phyloP scores from a whole-genome alignment of 1,140 invertebrate species.

The Heliconius congener region DNA sequence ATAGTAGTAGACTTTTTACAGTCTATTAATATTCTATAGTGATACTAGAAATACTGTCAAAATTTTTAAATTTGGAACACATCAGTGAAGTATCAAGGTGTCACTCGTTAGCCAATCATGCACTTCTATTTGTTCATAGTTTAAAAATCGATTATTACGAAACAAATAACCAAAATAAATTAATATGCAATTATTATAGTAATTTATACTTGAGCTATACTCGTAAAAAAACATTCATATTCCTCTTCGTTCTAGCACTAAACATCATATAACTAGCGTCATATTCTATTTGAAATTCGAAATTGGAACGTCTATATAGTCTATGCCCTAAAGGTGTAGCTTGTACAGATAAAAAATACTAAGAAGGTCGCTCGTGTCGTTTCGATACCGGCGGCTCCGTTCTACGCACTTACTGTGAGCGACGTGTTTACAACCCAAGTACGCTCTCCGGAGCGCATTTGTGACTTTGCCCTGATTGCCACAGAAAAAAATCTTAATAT shows the following conservation, averaged over 20 bases:
- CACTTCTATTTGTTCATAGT: constrained; percentile 28
- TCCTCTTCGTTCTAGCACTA: constrained; percentile 20
- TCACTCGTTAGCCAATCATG: constrained; percentile 34
- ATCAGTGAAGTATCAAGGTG: constrained; percentile 26
- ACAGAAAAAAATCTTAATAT: constrained; percentile 46
- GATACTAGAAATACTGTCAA: not conserved
- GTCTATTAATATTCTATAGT: constrained; percentile 18
- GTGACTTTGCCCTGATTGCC: constrained; percentile 79
- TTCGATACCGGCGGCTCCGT: constrained; percentile 36
- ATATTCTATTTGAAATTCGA: constrained; percentile 19
- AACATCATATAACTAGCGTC: constrained; percentile 24
- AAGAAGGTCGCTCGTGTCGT: constrained; percentile 37
- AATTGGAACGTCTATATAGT: constrained; percentile 31
- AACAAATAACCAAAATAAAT: constrained; percentile 23
- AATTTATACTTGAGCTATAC: not conserved
- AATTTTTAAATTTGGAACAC: constrained; percentile 27
- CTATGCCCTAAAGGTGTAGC: constrained; percentile 50
- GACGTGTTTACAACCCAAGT: constrained; percentile 81
- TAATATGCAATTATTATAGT: constrained; percentile 8
- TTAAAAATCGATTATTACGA: constrained; percentile 12
- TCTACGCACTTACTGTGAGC: constrained; percentile 82
- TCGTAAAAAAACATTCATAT: constrained; percentile 18
- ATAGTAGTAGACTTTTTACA: constrained; percentile 14
- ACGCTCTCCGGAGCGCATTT: constrained; percentile 78
- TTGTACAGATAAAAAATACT: constrained; percentile 43